Conservation (phyloP, 1,140 invertebrate genomes). For the Macrosteles quadrilineatus region DNA sequence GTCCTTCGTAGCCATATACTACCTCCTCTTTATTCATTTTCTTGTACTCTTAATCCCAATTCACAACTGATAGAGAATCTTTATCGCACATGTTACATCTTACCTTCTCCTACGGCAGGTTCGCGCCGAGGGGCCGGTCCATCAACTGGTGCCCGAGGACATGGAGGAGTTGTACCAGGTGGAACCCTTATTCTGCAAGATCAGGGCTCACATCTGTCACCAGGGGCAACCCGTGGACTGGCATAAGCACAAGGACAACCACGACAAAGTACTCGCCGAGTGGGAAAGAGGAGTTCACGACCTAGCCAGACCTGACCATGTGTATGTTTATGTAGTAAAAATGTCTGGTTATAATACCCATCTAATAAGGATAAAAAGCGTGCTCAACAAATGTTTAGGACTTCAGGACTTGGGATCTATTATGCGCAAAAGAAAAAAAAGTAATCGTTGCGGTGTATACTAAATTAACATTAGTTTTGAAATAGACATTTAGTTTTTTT, state of each 20-base stretch:
- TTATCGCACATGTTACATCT: too few species aligned
- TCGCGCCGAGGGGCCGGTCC: constrained; percentile 50
- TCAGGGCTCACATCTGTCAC: constrained; percentile 51
- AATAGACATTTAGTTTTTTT: too few species aligned
- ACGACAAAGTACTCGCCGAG: constrained; percentile 48
- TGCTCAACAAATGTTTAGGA: neutral
- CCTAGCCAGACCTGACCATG: constrained; percentile 51
- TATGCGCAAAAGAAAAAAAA: too few species aligned
- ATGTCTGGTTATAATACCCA: too few species aligned
- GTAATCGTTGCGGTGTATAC: too few species aligned
- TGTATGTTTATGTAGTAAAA: constrained; percentile 51
- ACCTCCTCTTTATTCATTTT: too few species aligned
- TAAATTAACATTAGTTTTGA: too few species aligned
- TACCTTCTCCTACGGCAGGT: too few species aligned
- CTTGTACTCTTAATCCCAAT: too few species aligned
- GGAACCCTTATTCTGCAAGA: constrained; percentile 53
- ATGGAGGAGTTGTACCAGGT: constrained; percentile 50
- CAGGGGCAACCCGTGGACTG: constrained; percentile 52
- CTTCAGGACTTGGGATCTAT: neutral
- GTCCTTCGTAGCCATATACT: too few species aligned
- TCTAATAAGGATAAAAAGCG: neutral
- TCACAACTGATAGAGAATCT: too few species aligned
- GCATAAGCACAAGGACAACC: constrained; percentile 49
- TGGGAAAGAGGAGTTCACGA: constrained; percentile 39
- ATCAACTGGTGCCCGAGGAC: constrained; percentile 44